Percentiles rank a stretch among this genome's conserved stretches.
phyloP scores from a whole-genome alignment of 1,140 invertebrate genomes.

The Phymastichus coffea region DNA sequence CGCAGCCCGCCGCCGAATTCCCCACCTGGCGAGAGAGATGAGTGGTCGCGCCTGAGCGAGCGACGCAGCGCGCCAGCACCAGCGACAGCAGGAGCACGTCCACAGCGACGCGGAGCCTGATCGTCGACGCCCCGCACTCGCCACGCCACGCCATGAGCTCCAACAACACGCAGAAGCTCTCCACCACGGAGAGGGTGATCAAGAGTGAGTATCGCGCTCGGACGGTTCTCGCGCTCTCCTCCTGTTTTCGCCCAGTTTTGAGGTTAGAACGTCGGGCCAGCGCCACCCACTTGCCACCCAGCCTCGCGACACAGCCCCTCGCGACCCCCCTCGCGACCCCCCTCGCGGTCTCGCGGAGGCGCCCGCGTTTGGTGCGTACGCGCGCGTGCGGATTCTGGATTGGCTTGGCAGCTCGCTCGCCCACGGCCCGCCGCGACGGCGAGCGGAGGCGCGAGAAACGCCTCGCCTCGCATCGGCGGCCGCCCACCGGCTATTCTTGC shows the following conservation, averaged over 20 bases:
- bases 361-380: background rate
- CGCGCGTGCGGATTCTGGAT: background rate
- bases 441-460: too few relatives aligned
- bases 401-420: too few relatives aligned
- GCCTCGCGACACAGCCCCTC: background rate
- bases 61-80: background rate
- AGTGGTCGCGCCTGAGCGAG: too few relatives aligned
- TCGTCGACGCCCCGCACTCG: too few relatives aligned
- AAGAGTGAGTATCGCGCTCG: conserved; percentile 64
- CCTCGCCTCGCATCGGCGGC: too few relatives aligned
- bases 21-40: too few relatives aligned
- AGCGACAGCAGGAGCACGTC: conserved; percentile 22
- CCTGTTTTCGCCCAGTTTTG: too few relatives aligned
- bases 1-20: too few relatives aligned
- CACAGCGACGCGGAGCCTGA: too few relatives aligned
- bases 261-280: background rate
- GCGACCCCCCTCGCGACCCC: background rate
- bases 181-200: conserved; percentile 71
- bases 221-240: background rate
- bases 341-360: background rate
- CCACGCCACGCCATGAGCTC: conserved; percentile 61
- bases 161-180: conserved; percentile 66
- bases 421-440: too few relatives aligned
- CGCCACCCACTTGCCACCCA: background rate
- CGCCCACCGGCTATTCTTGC: too few relatives aligned